Conservation (phyloP, 2,888 invertebrate species). For the Apodemia duryi region DNA sequence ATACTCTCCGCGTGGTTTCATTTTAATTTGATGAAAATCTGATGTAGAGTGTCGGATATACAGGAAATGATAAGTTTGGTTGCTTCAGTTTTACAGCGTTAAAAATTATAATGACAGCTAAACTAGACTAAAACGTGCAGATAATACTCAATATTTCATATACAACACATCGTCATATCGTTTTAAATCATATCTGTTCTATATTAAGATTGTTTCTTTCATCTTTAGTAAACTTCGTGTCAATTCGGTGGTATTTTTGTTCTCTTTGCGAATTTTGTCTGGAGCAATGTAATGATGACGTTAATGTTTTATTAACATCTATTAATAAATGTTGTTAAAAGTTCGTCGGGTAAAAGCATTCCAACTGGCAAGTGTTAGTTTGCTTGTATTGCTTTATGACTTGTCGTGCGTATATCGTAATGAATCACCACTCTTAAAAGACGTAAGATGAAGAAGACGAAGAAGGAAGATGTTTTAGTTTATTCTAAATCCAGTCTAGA, state of each 20-base stretch:
- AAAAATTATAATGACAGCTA: too few relatives aligned
- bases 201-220: neutral
- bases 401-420: neutral
- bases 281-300: slow-evolving; percentile 15
- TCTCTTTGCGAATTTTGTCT: slow-evolving; percentile 18
- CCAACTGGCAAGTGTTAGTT: neutral
- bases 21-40: too few relatives aligned
- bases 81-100: too few relatives aligned
- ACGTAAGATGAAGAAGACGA: neutral
- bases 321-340: slow-evolving; percentile 9
- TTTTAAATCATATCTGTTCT: neutral
- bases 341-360: neutral
- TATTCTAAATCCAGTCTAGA: slow-evolving; percentile 5
- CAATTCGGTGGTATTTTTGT: slow-evolving; percentile 19
- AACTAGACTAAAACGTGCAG: too few relatives aligned
- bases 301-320: slow-evolving; percentile 4
- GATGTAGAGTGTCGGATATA: too few relatives aligned
- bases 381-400: neutral
- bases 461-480: neutral
- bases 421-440: neutral
- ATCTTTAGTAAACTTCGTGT: slow-evolving; percentile 16
- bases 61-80: too few relatives aligned
- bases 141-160: too few relatives aligned
- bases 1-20: too few relatives aligned
- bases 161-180: neutral